Conservation (phyloP, 2,113 vertebrate genomes). For the Planiliza haematocheilus region DNA sequence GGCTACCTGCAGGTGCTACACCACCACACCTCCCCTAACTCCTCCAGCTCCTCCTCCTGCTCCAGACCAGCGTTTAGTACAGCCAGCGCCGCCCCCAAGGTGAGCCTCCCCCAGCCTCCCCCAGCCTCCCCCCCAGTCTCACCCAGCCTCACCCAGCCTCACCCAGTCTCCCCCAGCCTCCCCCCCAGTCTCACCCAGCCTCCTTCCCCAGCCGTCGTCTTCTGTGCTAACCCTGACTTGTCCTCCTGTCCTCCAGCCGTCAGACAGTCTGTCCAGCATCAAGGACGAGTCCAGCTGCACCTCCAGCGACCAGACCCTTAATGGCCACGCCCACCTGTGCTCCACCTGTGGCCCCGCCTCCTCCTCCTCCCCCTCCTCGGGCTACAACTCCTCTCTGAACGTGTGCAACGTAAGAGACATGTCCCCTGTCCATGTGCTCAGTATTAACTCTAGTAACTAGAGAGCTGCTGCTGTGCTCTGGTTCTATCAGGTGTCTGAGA, state of each 20-base stretch:
- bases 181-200: no score
- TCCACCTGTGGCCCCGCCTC: constrained; percentile 2
- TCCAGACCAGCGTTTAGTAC: not conserved
- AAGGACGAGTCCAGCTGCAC: constrained; percentile 39
- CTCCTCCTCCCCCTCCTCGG: not conserved
- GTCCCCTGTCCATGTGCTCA: no score
- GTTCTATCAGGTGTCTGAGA: no score
- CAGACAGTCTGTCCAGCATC: not conserved
- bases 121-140: no score
- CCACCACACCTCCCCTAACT: constrained; percentile 76
- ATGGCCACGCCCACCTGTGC: not conserved
- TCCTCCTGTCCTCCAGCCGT: constrained; percentile 12
- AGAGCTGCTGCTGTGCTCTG: no score
- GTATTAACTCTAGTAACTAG: no score
- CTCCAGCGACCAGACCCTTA: not conserved
- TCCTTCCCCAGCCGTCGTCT: no score
- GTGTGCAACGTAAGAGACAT: no score
- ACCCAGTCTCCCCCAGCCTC: not conserved
- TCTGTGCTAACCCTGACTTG: no score
- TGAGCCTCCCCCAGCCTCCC: not conserved
- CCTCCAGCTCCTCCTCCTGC: constrained; percentile 74
- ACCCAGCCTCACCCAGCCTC: fast-evolving
- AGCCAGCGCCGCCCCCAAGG: constrained; percentile 26
- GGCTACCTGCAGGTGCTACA: constrained; percentile 86
- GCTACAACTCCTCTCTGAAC: constrained; percentile 32